These are phyloP conservation scores for Trachelus tabidus DNA, from an alignment of 2,888 invertebrate genomes.

Conservation along the genomic window DNA sequence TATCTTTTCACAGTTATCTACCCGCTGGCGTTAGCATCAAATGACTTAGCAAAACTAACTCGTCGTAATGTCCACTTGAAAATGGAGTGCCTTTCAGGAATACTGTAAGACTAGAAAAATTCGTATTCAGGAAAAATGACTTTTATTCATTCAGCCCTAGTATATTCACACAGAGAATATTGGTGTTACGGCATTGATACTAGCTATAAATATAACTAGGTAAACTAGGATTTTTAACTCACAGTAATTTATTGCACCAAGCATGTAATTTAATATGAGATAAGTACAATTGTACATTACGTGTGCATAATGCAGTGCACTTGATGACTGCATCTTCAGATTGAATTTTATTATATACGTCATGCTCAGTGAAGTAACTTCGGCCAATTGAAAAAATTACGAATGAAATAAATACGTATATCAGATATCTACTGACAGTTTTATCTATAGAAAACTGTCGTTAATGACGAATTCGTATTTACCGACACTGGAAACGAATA, in stretches of 20 bases:
- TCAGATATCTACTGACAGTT: background rate
- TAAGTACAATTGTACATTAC: background rate
- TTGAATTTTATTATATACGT: background rate
- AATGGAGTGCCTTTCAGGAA: no score
- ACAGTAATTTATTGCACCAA: background rate
- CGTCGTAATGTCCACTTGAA: background rate
- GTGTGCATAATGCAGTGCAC: background rate
- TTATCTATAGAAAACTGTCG: background rate
- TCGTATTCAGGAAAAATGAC: no score
- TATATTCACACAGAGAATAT: background rate
- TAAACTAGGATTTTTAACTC: background rate
- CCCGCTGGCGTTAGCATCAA: background rate
- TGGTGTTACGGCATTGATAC: background rate
- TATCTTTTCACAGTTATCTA: background rate
- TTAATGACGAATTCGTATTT: background rate
- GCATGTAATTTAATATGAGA: background rate
- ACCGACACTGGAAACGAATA: background rate
- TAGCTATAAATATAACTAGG: background rate
- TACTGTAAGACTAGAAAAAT: no score
- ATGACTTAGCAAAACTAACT: background rate
- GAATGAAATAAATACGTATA: no score
- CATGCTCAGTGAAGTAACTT: background rate
- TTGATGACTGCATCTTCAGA: background rate
- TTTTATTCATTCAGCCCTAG: background rate
- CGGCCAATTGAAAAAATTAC: background rate